Percentiles rank a stretch among this genome's conserved stretches.
Evolutionary conservation across 2,113 vertebrate genomes (phyloP).

Genomic region (Camelus bactrianus): DNA sequence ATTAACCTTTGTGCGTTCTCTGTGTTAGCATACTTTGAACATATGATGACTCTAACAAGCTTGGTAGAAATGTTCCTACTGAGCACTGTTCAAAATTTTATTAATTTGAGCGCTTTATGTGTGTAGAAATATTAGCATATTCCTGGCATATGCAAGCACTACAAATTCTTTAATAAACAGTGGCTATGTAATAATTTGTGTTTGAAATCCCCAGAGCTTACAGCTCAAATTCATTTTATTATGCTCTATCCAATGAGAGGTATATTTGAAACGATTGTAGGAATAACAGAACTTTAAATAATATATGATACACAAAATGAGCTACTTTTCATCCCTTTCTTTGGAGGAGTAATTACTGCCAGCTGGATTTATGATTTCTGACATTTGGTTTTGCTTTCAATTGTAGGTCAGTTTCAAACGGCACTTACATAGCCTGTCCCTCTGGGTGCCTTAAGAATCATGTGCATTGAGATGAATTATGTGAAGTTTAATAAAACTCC

Average conservation of each 20-base stretch:
- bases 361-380: not conserved
- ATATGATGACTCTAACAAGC: not conserved
- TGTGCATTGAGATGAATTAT: not conserved
- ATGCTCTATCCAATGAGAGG: not conserved
- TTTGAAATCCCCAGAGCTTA: slow-evolving; percentile 4
- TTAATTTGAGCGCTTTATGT: slow-evolving; percentile 32
- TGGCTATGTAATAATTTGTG: slow-evolving; percentile 50
- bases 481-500: not conserved
- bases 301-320: not conserved
- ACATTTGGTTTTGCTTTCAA: slow-evolving; percentile 33
- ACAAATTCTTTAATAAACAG: slow-evolving; percentile 42
- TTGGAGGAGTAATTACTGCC: not conserved
- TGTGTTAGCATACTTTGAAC: not conserved
- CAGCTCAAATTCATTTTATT: slow-evolving; percentile 5
- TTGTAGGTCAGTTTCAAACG: not conserved
- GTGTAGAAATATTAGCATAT: slow-evolving; percentile 42
- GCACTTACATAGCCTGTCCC: not conserved
- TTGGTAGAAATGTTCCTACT: not conserved
- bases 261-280: slow-evolving; percentile 9
- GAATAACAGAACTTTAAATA: slow-evolving; percentile 43
- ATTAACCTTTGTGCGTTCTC: slow-evolving; percentile 30
- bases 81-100: slow-evolving; percentile 34
- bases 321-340: not conserved
- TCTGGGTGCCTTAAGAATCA: not conserved
- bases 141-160: not conserved